Evolutionary conservation across 2,797 vertebrate species (phyloP).

Genomic region (Tauraco hartlaubi): DNA sequence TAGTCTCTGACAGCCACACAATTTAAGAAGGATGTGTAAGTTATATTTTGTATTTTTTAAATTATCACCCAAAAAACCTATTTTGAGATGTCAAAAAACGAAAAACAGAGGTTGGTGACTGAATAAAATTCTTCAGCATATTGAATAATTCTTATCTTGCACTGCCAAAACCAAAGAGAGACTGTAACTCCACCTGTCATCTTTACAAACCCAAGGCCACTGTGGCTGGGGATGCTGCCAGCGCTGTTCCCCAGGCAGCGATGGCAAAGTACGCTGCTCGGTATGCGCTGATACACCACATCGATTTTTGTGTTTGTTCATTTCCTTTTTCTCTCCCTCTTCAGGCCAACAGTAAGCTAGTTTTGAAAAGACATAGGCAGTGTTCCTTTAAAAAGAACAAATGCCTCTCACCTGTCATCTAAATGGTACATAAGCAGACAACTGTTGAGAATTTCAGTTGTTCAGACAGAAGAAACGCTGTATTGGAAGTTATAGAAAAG

Average conservation of each 20-base stretch:
- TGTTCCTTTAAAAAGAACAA: neutral
- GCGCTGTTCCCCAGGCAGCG: neutral
- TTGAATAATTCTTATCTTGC: neutral
- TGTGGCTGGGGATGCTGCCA: neutral
- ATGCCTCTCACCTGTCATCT: neutral
- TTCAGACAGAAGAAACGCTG: neutral
- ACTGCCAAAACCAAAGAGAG: neutral
- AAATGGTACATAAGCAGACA: neutral
- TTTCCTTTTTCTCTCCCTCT: too few relatives aligned
- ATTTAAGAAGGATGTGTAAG: neutral
- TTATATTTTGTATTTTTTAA: neutral
- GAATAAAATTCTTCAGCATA: neutral
- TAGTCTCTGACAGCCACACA: neutral
- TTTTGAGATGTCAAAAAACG: neutral
- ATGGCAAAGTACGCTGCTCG: neutral
- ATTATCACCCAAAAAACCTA: neutral
- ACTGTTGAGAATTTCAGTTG: neutral
- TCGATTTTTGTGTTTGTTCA: neutral
- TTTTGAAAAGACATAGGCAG: neutral
- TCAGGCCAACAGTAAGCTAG: neutral
- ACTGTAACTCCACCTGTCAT: neutral
- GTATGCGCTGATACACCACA: neutral
- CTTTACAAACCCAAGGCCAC: neutral
- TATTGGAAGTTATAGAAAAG: neutral
- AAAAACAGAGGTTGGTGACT: neutral